Base-by-base conservation (phyloP, 2,113 vertebrate species). In the Xenus cinereus region DNA sequence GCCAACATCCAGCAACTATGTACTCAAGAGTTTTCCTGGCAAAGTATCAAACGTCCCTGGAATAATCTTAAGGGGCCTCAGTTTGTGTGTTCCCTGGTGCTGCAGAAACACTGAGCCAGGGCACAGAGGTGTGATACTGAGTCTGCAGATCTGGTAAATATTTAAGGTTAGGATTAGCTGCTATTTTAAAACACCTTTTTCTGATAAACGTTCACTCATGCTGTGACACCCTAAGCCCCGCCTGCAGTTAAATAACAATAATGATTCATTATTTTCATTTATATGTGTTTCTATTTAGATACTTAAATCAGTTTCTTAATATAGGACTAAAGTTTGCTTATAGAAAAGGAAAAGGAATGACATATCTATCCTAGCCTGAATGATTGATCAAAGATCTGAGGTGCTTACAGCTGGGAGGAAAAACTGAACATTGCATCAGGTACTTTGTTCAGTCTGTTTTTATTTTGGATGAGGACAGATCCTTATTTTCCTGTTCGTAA, bases 11-110 rank as follows among this genome's bases (percentile, higher is more conserved):
- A 93, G 92, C 92, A 95, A 39, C 74, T 53, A 75, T 76, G 83
- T 86, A 68, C 83, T 81, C 73, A 26, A 56, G 89, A 75, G 73
- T 95, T 95, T 95, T 96, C 95, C 86, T 97, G 94, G 96, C 83
- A 0, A 20, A 68, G 66, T 64, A 72, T 78, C 95, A 95, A 96
- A 72, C 32, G 28, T 84, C 84, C 62, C 53, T 95, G 80, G 46
- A 95, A 92, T 78, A 91, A 79, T 87, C 67, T 87, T 75, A 59
- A 95, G 77, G 35, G 67, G 83, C 79, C 86, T 93, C 83, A 84
- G 82, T 87, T 56, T 50, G 1, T 62, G 1, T 32, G 57, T 89
- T 95, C 92, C 35, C 62, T 89, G 83, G 83, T 39, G 43, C 33
- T 50, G 45, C 53, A 62, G 88, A 51, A 67, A 75, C 4, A 1